phyloP scores from a whole-genome alignment of 2,113 vertebrate genomes.

The Clarias macrocephalus region DNA sequence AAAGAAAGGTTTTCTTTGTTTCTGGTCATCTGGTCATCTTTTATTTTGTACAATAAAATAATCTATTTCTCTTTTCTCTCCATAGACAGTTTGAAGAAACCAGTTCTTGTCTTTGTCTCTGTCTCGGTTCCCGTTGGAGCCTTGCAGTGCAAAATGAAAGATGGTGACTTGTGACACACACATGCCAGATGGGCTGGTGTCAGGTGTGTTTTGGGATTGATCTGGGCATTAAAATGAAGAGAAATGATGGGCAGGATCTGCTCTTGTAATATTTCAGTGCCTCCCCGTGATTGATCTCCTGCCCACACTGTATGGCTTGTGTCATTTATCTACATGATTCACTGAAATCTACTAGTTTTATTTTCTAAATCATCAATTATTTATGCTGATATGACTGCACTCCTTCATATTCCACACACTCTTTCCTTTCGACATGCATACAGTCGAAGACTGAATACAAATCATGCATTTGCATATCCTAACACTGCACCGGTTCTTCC shows the following conservation, averaged over 20 bases:
- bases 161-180: slow-evolving; percentile 18
- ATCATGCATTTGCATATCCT: slow-evolving; percentile 8
- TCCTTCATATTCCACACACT: not conserved
- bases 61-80: not conserved
- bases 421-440: not conserved
- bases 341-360: slow-evolving; percentile 9
- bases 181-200: slow-evolving; percentile 15
- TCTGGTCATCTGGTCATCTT: not conserved
- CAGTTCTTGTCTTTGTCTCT: slow-evolving; percentile 10
- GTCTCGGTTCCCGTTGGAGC: not conserved
- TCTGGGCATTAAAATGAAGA: slow-evolving; percentile 32
- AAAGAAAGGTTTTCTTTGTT: not conserved
- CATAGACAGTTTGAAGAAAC: not conserved
- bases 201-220: slow-evolving; percentile 27
- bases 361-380: slow-evolving; percentile 1
- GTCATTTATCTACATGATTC: slow-evolving; percentile 24
- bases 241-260: slow-evolving; percentile 21
- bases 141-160: not conserved
- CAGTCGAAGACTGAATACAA: not conserved
- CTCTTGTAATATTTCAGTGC: slow-evolving; percentile 29
- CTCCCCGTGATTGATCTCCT: slow-evolving; percentile 14
- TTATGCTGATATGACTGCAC: not conserved
- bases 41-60: not conserved
- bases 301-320: not conserved
- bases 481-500: not conserved